phyloP scores from a whole-genome alignment of 2,797 vertebrate genomes.

The Psittacula derbiana region DNA sequence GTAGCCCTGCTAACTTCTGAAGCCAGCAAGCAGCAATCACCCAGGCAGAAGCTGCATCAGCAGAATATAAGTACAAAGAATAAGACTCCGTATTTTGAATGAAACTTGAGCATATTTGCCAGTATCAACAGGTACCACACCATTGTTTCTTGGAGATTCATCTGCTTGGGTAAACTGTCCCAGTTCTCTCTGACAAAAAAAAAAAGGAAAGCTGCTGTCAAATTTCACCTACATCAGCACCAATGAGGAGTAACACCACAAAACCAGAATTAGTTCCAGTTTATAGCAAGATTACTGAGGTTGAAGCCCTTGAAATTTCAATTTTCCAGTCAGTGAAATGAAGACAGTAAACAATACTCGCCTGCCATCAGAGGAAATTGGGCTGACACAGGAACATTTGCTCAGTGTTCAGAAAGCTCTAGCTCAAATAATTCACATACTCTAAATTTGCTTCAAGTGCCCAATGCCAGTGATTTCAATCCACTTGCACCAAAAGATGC shows the following conservation, averaged over 20 bases:
- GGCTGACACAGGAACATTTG: conserved; percentile 15
- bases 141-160: conserved; percentile 32
- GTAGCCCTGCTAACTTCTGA: neutral
- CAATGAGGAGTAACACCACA: conserved; percentile 5
- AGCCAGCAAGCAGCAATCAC: neutral
- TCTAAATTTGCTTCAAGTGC: neutral
- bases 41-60: conserved; percentile 4
- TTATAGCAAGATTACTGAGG: conserved; percentile 38
- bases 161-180: conserved; percentile 39
- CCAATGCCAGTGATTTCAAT: neutral
- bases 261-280: conserved; percentile 59
- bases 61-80: neutral
- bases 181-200: conserved; percentile 15
- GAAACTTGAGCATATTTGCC: neutral
- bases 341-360: conserved; percentile 18
- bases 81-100: neutral
- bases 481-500: neutral
- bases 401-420: neutral
- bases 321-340: conserved; percentile 48
- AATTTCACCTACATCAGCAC: conserved; percentile 52
- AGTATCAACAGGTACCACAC: conserved; percentile 29
- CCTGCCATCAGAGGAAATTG: neutral
- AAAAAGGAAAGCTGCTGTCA: conserved; percentile 39
- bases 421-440: neutral
- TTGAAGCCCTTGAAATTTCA: conserved; percentile 57